These are phyloP conservation scores for Coendou prehensilis DNA, from an alignment of 2,797 vertebrate species.

Conservation along the genomic window DNA sequence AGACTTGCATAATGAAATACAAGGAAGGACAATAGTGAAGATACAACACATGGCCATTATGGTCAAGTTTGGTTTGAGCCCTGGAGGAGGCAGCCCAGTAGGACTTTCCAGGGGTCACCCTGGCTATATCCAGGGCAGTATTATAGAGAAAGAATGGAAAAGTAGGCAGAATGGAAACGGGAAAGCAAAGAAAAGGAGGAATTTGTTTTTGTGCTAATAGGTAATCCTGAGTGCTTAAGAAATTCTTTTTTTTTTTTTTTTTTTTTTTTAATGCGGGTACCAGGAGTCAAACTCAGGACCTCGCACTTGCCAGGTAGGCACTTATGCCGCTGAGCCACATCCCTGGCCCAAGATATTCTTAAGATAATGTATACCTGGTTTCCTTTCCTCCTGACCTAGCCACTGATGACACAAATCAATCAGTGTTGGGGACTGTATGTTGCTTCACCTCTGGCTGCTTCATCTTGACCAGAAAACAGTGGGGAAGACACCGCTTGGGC, in stretches of 20 bases:
- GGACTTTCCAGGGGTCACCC: not conserved
- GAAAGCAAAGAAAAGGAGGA: not conserved
- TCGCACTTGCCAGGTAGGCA: too few relatives aligned
- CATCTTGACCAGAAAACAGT: not conserved
- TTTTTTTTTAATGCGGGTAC: too few relatives aligned
- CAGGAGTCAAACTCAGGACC: too few relatives aligned
- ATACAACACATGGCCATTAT: not conserved
- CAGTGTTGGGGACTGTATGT: not conserved
- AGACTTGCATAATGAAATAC: not conserved
- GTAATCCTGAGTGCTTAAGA: conserved; percentile 17
- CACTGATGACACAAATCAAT: not conserved
- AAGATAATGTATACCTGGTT: not conserved
- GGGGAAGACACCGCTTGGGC: not conserved
- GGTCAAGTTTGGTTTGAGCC: not conserved
- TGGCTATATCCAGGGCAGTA: not conserved
- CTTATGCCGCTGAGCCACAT: too few relatives aligned
- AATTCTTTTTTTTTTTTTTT: not conserved
- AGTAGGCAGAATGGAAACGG: not conserved
- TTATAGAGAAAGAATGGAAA: not conserved
- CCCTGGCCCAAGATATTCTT: not conserved
- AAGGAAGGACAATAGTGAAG: not conserved
- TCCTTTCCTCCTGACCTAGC: not conserved
- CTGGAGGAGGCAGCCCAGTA: not conserved
- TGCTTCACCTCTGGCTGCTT: not conserved
- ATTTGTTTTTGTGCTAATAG: not conserved